Base-by-base conservation (phyloP, 2,797 vertebrate species). In the Rhadinocentrus ornatus region DNA sequence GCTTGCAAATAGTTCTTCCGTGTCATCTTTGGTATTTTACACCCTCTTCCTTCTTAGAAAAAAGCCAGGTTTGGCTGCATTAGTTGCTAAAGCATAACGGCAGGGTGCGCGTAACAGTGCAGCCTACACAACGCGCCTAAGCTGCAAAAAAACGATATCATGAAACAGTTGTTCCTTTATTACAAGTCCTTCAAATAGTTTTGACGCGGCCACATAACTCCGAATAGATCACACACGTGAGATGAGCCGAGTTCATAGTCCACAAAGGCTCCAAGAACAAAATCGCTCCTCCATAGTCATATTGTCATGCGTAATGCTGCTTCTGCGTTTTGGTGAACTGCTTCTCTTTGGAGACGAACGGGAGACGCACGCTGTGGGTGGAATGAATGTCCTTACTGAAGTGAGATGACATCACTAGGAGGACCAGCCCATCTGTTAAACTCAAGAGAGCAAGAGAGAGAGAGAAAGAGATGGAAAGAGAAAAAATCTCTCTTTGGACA, bases 401-500 rank as follows among this genome's bases (percentile, higher is more conserved):
- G 69, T 32, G 79, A 77, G 70, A 78, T 92, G 92, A 92, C 91
- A 92, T 91, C 89, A 92, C 86, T 80, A 15, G 15, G 27, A 86
- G 73, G 78, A 84, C 86, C 86, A 88, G 37, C 89, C 88, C 83
- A 85, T 82, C 62, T 73, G 63, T 65, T 70, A n/a, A 86, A 89
- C 24, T 81, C 84, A 62, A 37, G 35, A 62, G 37, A 48, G 75
- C 29, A 73, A 39, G 53, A 57, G 50, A 16, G 39, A 31, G 44
- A 1, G 37, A 13, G 67, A 24, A 58, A 18, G 52, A 11, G 61
- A 39, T 66, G 31, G 54, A 34, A 20, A 27, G 50, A 35, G 5
- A n/a, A n/a, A 9, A 3, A n/a, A n/a, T 22, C 20, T n/a, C 20
- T n/a, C 22, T 66, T 61, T 39, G 15, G 34, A 62, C 6, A 34